These are phyloP conservation scores for Andricus quercusramuli DNA, from an alignment of 2,888 invertebrate genomes.

Conservation along the genomic window DNA sequence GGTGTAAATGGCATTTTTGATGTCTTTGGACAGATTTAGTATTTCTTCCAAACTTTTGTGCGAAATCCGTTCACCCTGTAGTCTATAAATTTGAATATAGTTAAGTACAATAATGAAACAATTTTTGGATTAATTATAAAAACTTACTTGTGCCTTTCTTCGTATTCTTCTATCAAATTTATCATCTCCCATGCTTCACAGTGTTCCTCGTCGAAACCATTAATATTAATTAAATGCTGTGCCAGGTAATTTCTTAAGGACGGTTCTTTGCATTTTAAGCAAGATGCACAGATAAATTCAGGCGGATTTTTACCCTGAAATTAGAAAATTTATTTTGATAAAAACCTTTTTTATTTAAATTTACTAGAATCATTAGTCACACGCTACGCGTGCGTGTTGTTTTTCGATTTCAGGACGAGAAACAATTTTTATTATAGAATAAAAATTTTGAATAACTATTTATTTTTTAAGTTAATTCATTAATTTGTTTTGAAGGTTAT, in stretches of 20 bases:
- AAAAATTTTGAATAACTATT: too few relatives aligned
- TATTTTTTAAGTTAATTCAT: too few relatives aligned
- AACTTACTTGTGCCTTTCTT: constrained; percentile 66
- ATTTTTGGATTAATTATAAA: constrained; percentile 33
- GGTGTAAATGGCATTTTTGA: constrained; percentile 67
- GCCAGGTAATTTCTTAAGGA: constrained; percentile 84
- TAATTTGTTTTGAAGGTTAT: too few relatives aligned
- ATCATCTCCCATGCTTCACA: constrained; percentile 78
- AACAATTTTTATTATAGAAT: too few relatives aligned
- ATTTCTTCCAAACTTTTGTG: constrained; percentile 73
- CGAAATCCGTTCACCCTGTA: constrained; percentile 68
- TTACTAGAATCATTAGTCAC: background rate
- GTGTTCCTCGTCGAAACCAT: constrained; percentile 71
- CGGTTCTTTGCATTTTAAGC: constrained; percentile 82
- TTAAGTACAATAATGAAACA: background rate
- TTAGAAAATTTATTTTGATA: background rate
- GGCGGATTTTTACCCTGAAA: constrained; percentile 80
- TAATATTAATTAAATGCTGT: constrained; percentile 82
- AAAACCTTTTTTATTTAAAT: background rate
- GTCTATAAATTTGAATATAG: constrained; percentile 53
- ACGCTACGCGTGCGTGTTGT: too few relatives aligned
- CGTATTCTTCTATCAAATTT: constrained; percentile 68
- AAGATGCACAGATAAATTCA: constrained; percentile 81
- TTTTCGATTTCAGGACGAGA: too few relatives aligned
- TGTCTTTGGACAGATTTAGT: constrained; percentile 65